Base-by-base conservation (phyloP, 2,888 invertebrate genomes). In the Sthenelais limicola region DNA sequence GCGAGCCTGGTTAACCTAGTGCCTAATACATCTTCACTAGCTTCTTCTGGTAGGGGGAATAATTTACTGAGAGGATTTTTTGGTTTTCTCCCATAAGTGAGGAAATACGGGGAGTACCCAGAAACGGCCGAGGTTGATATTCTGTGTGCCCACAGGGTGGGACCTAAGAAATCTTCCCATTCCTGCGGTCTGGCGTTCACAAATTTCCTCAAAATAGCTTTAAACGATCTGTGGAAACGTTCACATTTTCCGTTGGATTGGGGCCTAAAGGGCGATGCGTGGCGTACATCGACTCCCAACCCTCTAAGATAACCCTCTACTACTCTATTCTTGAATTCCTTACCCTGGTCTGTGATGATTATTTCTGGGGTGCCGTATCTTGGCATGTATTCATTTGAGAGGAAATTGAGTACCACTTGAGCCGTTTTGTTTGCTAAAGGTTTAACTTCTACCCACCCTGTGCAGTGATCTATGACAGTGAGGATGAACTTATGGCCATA, bases 351-450 rank as follows among this genome's bases (percentile, higher is more conserved):
- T 3, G 24, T 21, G 26, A 70, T 70, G 12, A 52, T 5, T 7
- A 38, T 56, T 26, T 32, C 54, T 15, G 38, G 28, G 5, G 43
- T 9, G 1, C 38, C 56, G 28, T 70, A 26, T 26, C 54, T 54
- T 24, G 70, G 54, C 26, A 70, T 7, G 15, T n/a, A 56, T n/a
- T 70, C 24, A 21, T 38, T 38, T 35, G 7, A 21, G n/a, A 70
- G n/a, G 21, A 7, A 52, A n/a, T 38, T 7, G 3, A 26, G 5
- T 21, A 70, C 54, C n/a, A 5, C n/a, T 26, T 35, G n/a, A n/a
- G n/a, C n/a, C n/a, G n/a, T 26, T 54, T 70, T 70, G 24, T 21
- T n/a, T 24, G 70, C 54, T 12, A 70, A 3, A 7, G 70, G 70
- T 15, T 35, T 33, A 4, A 28, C 70, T 24, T 70, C 70, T 7